Conservation (phyloP, 2,113 vertebrate genomes). For the Labeo catla region DNA sequence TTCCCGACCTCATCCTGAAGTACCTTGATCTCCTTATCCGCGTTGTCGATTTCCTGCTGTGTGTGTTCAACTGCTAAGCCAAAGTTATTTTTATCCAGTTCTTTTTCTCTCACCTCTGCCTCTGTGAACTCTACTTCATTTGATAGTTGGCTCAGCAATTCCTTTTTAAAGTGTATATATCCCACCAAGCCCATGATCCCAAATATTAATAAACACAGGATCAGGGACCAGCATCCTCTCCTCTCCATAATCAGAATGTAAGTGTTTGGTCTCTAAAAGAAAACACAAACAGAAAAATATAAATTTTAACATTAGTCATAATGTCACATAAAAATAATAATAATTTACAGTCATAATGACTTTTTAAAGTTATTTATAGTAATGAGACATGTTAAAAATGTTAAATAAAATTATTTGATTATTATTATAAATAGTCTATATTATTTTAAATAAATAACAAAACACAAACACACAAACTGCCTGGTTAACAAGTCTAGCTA, state of each 20-base stretch:
- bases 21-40: background rate
- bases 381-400: background rate
- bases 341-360: background rate
- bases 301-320: no score
- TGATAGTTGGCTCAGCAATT: background rate
- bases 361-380: background rate
- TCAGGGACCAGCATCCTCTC: background rate
- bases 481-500: background rate
- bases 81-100: background rate
- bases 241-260: constrained; percentile 3
- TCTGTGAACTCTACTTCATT: background rate
- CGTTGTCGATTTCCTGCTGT: background rate
- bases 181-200: background rate
- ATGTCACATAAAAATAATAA: background rate
- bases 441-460: no score
- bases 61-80: accelerated
- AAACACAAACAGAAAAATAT: background rate
- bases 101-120: background rate
- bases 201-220: background rate
- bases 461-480: background rate
- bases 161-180: background rate
- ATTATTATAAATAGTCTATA: background rate
- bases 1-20: background rate
- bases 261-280: background rate
- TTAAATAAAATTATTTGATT: background rate